Percentiles rank a stretch among this genome's conserved stretches.
phyloP scores from a whole-genome alignment of 2,113 vertebrate genomes.

The Vidua chalybeata region DNA sequence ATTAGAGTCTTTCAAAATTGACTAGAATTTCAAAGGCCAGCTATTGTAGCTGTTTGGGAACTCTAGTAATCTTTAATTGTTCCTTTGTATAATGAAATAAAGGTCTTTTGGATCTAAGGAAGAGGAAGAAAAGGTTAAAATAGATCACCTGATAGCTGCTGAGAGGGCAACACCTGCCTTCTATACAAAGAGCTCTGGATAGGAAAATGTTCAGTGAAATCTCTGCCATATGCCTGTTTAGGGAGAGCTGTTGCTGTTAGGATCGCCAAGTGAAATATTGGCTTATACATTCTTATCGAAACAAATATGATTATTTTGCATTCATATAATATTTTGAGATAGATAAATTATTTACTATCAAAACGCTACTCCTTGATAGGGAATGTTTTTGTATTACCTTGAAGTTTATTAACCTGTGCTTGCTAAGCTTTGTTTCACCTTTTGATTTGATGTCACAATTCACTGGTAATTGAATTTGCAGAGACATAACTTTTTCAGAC shows the following conservation, averaged over 20 bases:
- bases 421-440: background rate
- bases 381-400: background rate
- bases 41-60: background rate
- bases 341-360: background rate
- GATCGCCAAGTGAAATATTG: background rate
- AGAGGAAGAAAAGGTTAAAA: background rate
- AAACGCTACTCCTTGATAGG: background rate
- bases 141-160: background rate
- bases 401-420: background rate
- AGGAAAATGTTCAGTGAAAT: background rate
- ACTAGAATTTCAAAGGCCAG: background rate
- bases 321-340: background rate
- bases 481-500: background rate
- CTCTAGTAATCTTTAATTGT: background rate
- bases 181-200: background rate
- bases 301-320: background rate
- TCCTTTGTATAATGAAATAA: background rate
- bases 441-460: background rate
- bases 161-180: background rate
- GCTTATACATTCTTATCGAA: background rate
- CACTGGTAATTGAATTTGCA: background rate
- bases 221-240: background rate
- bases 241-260: background rate
- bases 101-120: background rate
- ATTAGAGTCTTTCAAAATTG: background rate